A percentile compares a stretch with the other conserved stretches of the same genome.
These are phyloP conservation scores for Zootermopsis nevadensis DNA, from an alignment of 2,888 invertebrate genomes.

Conservation along the genomic window DNA sequence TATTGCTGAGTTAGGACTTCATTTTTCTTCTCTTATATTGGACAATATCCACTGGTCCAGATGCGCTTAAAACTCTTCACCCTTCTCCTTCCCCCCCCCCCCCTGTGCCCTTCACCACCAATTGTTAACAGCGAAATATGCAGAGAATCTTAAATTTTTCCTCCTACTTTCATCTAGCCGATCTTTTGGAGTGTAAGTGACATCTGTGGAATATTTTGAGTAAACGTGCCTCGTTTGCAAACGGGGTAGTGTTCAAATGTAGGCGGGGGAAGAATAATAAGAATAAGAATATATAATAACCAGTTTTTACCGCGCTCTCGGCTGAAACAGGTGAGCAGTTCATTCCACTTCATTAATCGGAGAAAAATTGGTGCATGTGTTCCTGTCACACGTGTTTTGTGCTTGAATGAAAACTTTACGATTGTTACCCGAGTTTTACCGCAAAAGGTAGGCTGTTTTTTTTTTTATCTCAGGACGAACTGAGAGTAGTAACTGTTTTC, in stretches of 20 bases:
- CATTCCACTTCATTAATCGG: constrained; percentile 25
- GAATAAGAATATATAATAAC: too few species aligned
- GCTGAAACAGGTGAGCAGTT: constrained; percentile 17
- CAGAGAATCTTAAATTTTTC: constrained; percentile 30
- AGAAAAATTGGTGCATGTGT: constrained; percentile 33
- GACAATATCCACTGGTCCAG: constrained; percentile 27
- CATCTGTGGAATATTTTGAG: constrained; percentile 36
- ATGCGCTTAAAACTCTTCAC: constrained; percentile 22
- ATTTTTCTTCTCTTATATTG: constrained; percentile 34
- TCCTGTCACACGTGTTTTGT: constrained; percentile 6
- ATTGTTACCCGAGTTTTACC: constrained; percentile 6
- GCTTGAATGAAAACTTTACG: not conserved
- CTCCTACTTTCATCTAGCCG: not conserved
- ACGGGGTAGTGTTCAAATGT: not conserved
- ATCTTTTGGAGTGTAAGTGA: constrained; percentile 39
- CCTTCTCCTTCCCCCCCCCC: not conserved
- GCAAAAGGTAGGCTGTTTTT: not conserved
- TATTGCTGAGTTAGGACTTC: not conserved
- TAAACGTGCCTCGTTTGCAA: constrained; percentile 34
- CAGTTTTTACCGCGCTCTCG: not conserved
- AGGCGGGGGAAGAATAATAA: constrained; percentile 8
- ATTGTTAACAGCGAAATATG: constrained; percentile 31
- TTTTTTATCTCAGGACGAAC: not conserved
- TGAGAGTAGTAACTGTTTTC: not conserved
- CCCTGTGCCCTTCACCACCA: constrained; percentile 29